Base-by-base conservation (phyloP, 2,888 invertebrate species). In the Molanna angustata region DNA sequence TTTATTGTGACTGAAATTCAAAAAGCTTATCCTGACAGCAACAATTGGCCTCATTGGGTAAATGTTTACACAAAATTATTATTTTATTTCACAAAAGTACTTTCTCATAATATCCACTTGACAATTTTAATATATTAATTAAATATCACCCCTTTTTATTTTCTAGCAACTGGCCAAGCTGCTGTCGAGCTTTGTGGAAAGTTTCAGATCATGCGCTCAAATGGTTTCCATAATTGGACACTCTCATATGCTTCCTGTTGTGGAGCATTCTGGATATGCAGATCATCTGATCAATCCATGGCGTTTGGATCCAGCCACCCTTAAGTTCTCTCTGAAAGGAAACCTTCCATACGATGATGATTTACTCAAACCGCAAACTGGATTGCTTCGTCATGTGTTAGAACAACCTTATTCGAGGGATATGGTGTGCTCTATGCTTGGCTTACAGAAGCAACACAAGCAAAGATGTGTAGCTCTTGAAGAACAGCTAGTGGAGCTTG, bases 331-430 rank as follows among this genome's bases (percentile, higher is more conserved):
- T 22, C 70, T 82, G 2, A 82, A 81, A 65, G 77, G 77, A 9
- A 90, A 88, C 64, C 74, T 97, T 50, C 97, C 97, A 0, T 97
- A 94, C 67, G 88, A 91, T 61, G 86, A 88, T 58, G 92, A 94
- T 65, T 69, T 95, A 21, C 71, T 91, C 13, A 89, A 92, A 67
- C 93, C 95, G 6, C 96, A 97, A 74, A 91, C 90, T 4, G 83
- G 86, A 31, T 73, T 97, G 27, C 71, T 97, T 20, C 79, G 90
- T 60, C 95, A 96, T 69, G 94, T 97, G 19, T 70, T 97, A 11
- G 92, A 94, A 65, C 96, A 97, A 67, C 94, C 95, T 0, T 97
- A 96, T 69, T 95, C 94, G 1, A 80, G 94, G 60, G 97, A 97
- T 66, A 94, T 96, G 91, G 92, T 96, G 62, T 94, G 93, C 63